Evolutionary conservation across 1,140 invertebrate genomes (phyloP).

Genomic region (Papilio aristodemus): DNA sequence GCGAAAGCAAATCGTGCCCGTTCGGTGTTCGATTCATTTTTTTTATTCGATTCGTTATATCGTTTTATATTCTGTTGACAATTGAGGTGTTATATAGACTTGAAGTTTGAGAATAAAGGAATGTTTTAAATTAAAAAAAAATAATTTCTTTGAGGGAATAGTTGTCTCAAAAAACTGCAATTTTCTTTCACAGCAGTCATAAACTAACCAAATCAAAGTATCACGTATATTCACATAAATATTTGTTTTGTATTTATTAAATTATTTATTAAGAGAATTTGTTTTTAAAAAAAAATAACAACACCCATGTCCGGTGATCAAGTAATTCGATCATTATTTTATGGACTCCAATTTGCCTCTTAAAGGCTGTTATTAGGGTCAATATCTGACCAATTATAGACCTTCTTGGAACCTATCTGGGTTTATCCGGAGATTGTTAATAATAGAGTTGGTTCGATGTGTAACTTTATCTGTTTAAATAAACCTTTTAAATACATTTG

Average conservation of each 20-base stretch:
- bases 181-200: too few species aligned
- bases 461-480: not conserved
- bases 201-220: too few species aligned
- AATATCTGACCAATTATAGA: conserved; percentile 9
- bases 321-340: conserved; percentile 47
- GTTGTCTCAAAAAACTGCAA: too few species aligned
- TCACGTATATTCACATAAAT: too few species aligned
- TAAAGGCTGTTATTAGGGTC: conserved; percentile 47
- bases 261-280: conserved; percentile 13
- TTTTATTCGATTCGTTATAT: not conserved
- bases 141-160: too few species aligned
- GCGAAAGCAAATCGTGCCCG: conserved; percentile 9
- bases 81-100: not conserved
- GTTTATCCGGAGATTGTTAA: conserved; percentile 35
- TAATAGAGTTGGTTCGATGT: conserved; percentile 36
- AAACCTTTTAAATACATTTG: not conserved
- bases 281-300: conserved; percentile 4
- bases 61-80: conserved; percentile 1
- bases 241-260: conserved; percentile 13
- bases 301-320: conserved; percentile 27
- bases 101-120: too few species aligned
- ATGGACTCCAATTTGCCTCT: conserved; percentile 45
- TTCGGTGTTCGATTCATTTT: conserved; percentile 7
- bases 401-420: conserved; percentile 12
- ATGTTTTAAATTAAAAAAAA: too few species aligned